Evolutionary conservation across 1,140 invertebrate genomes (phyloP), one percentile per base, ranked within the genome.

Genomic region (Xylocopa sonorina): DNA sequence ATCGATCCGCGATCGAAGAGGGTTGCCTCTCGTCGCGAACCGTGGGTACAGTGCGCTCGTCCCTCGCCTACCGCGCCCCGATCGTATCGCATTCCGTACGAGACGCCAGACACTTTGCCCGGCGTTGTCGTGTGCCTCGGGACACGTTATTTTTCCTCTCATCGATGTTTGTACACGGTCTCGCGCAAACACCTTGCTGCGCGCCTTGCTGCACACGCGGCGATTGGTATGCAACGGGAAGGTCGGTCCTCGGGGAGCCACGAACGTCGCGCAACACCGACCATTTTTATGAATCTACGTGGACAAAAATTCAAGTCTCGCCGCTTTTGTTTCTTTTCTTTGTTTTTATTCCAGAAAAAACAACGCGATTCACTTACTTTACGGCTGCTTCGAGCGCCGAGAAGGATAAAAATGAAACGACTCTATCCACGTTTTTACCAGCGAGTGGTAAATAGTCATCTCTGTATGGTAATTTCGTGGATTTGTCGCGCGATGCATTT

Each of bases 61-160:
- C n/a, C n/a, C 29, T 67, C 50, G 34, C 46, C 48, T 38, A 41
- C 51, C 69, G 55, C 38, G 16, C 69, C 46, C 29, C 64, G 71
- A 82, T 80, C 55, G 50, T 83, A 80, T 81, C 72, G 78, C 78
- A 81, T 83, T 81, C 81, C 81, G 63, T 62, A 66, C 73, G 73
- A 77, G 62, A 81, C 73, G 66, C 48, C 78, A 66, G 78, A 83
- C 60, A 76, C 69, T 83, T 80, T 58, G 57, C 62, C 38, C 74
- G 67, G 41, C 68, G 48, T 64, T 81, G 78, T 76, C 81, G 79
- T 68, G 53, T 73, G 79, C 78, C 79, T 73, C 68, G 67, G 73
- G 50, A 58, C 74, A 63, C 73, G 67, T 78, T 83, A 73, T 83
- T 78, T 83, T 67, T 81, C 68, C 74, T 81, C 73, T 48, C 68